Evolutionary conservation across 2,113 vertebrate species (phyloP), one percentile per base, ranked within the genome.

Genomic region (Myiozetetes cayanensis): DNA sequence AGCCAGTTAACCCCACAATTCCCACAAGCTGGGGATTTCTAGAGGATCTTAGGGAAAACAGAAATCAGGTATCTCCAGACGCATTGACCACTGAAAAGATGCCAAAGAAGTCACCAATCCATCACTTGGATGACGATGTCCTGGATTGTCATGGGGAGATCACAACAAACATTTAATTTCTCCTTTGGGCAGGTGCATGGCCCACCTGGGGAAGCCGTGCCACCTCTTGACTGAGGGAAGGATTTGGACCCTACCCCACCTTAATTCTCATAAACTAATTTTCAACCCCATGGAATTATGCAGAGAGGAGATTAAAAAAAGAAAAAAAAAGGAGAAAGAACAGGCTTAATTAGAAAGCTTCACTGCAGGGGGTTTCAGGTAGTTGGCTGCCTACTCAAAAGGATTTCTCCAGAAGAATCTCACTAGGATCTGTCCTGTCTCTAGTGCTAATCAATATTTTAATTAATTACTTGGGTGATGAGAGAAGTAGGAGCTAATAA

Each of bases 361-460:
- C 58, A 52, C 28, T 74, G 76, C 17, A 53, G 83, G 75, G 8
- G 49, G 18, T 39, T 92, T 68, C 3, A 10, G 75, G 47, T 39
- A 30, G 30, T 83, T 88, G 83, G 44, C 46, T 86, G 79, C 63
- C 67, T 70, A 20, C 28, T 50, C 31, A 41, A 65, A 92, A 84
- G 41, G 46, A 89, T 71, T 77, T 84, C 65, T 81, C 50, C 59
- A 9, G 52, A 56, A 77, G 50, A 41, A 67, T 58, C 80, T 81
- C 59, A 19, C 37, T 37, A 12, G 39, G 31, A 16, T 80, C 89
- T 80, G 46, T 41, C 65, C 73, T 17, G 20, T 77, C 68, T 91
- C 93, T 62, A 56, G 47, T 43, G 41, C 50, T 53, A 73, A 96
- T 92, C 96, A 74, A 89, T 95, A 85, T 50, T 89, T 84, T 94